Conservation (phyloP, 2,797 vertebrate genomes). For the Periophthalmus magnuspinnatus region DNA sequence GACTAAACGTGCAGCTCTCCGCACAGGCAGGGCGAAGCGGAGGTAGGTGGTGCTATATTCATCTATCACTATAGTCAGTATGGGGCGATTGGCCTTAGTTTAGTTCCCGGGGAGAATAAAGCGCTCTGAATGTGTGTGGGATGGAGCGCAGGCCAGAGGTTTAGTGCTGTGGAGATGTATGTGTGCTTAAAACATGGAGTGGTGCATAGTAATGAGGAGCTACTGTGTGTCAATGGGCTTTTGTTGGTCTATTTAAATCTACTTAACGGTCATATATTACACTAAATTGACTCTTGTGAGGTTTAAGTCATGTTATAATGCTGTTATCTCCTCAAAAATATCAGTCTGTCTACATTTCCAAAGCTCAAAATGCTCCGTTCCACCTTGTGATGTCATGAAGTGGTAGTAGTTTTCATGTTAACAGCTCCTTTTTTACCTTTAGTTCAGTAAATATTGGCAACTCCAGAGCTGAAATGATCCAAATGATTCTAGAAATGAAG, state of each 20-base stretch:
- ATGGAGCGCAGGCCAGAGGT: conserved; percentile 45
- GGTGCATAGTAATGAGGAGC: conserved; percentile 39
- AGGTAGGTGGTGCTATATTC: conserved; percentile 57
- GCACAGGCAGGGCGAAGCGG: conserved; percentile 26
- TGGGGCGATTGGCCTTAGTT: conserved; percentile 47
- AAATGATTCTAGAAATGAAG: no score
- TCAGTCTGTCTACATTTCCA: no score
- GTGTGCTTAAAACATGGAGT: conserved; percentile 43
- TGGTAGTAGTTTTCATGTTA: no score
- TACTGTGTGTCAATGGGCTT: conserved; percentile 40
- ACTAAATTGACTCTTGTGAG: no score
- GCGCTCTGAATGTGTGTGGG: conserved; percentile 42
- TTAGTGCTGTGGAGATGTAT: conserved; percentile 48
- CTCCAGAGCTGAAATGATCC: no score
- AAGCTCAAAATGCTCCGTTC: no score
- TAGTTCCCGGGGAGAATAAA: conserved; percentile 30
- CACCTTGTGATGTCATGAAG: no score
- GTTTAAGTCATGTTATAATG: no score
- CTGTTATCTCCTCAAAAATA: no score
- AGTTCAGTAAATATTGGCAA: no score
- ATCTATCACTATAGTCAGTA: conserved; percentile 26
- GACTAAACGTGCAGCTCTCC: conserved; percentile 36
- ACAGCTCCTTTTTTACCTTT: no score
- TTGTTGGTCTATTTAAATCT: conserved; percentile 6
- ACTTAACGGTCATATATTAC: conserved; percentile 2